These are phyloP conservation scores for Notolabrus celidotus DNA, from an alignment of 2,797 vertebrate genomes.

Conservation along the genomic window DNA sequence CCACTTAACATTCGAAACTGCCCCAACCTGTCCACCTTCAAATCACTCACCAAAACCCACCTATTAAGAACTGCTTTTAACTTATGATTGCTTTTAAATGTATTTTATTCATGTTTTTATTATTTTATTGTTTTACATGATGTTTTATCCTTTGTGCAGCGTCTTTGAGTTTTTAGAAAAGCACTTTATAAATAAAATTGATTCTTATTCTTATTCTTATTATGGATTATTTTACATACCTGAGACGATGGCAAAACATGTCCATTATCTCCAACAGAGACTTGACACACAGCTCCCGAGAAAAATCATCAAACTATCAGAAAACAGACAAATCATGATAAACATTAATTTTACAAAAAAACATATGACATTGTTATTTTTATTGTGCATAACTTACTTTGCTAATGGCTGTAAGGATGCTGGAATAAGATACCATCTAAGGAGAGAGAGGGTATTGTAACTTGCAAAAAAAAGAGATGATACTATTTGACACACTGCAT, in stretches of 20 bases:
- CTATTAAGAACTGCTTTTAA: too few relatives aligned
- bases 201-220: too few relatives aligned
- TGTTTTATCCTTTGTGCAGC: too few relatives aligned
- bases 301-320: slow-evolving; percentile 95
- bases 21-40: too few relatives aligned
- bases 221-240: slow-evolving; percentile 70
- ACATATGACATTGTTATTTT: background rate
- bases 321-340: slow-evolving; percentile 24
- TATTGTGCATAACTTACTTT: slow-evolving; percentile 85
- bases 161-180: too few relatives aligned
- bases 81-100: too few relatives aligned
- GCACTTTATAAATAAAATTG: too few relatives aligned
- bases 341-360: background rate
- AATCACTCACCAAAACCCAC: too few relatives aligned
- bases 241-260: slow-evolving; percentile 96
- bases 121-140: too few relatives aligned
- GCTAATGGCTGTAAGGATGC: slow-evolving; percentile 93
- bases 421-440: slow-evolving; percentile 99
- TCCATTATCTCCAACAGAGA: slow-evolving; percentile 96
- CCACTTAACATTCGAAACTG: too few relatives aligned
- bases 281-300: slow-evolving; percentile 94
- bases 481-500: too few relatives aligned
- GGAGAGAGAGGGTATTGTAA: slow-evolving; percentile 25
- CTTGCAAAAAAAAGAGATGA: background rate
- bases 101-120: too few relatives aligned